phyloP scores from a whole-genome alignment of 2,113 vertebrate genomes.

The Neolamprologus longior region DNA sequence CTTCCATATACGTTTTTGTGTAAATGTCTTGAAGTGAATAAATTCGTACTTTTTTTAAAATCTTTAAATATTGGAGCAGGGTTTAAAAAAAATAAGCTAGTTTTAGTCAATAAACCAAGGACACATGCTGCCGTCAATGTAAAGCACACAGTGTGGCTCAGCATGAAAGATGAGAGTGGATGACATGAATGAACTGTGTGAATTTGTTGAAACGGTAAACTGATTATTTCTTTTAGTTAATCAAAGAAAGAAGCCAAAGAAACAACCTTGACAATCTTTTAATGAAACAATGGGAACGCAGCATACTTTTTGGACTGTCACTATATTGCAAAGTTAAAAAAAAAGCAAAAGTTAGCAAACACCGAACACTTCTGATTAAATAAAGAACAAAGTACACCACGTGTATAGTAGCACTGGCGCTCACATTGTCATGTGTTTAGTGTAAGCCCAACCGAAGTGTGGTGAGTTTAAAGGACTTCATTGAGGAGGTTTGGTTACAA shows the following conservation, averaged over 20 bases:
- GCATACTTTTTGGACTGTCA: not conserved
- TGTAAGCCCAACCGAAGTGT: not conserved
- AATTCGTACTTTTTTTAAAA: not conserved
- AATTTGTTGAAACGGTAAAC: not conserved
- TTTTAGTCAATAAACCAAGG: not conserved
- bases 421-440: not conserved
- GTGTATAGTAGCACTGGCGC: not conserved
- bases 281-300: not conserved
- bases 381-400: not conserved
- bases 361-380: not conserved
- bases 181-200: not conserved
- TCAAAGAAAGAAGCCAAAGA: not conserved
- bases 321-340: not conserved
- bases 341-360: not conserved
- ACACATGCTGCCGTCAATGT: not conserved
- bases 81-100: not conserved
- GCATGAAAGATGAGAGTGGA: not conserved
- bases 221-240: not conserved
- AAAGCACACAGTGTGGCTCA: not conserved
- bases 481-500: slow-evolving; percentile 42
- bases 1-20: not conserved
- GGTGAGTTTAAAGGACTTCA: slow-evolving; percentile 24
- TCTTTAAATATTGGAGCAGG: not conserved
- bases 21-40: not conserved
- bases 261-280: not conserved